These are phyloP conservation scores for Hypothenemus hampei DNA, from an alignment of 1,140 invertebrate genomes.

Conservation along the genomic window DNA sequence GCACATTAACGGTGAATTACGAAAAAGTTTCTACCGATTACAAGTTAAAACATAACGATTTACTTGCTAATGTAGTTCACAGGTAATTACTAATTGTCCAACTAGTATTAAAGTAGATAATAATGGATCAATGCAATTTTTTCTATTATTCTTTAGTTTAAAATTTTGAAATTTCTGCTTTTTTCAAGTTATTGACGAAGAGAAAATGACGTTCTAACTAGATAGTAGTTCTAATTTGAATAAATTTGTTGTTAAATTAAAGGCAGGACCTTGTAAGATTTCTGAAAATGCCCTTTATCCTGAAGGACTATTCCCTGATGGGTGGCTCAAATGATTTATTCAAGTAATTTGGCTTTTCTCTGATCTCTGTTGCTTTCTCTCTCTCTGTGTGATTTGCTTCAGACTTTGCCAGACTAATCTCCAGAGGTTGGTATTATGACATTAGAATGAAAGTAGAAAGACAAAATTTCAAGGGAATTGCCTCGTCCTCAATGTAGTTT, in stretches of 20 bases:
- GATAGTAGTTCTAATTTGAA: too few species aligned
- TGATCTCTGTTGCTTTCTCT: too few species aligned
- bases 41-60: conserved; percentile 88
- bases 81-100: conserved; percentile 58
- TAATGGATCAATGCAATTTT: too few species aligned
- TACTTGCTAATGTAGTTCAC: conserved; percentile 91
- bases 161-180: too few species aligned
- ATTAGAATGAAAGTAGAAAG: background rate
- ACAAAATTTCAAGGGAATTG: background rate
- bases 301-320: background rate
- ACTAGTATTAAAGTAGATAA: too few species aligned
- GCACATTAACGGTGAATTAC: conserved; percentile 92
- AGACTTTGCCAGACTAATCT: background rate
- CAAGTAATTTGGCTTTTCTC: conserved; percentile 1
- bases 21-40: conserved; percentile 89
- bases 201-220: too few species aligned
- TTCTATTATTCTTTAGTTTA: too few species aligned
- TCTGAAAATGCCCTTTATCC: background rate
- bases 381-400: conserved; percentile 11
- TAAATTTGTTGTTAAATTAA: too few species aligned
- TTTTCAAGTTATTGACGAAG: too few species aligned
- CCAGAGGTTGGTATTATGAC: conserved; percentile 1
- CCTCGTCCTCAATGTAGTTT: too few species aligned
- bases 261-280: too few species aligned
- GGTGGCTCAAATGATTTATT: conserved; percentile 3